Base-by-base conservation (phyloP, 2,113 vertebrate genomes). In the Clupea harengus region DNA sequence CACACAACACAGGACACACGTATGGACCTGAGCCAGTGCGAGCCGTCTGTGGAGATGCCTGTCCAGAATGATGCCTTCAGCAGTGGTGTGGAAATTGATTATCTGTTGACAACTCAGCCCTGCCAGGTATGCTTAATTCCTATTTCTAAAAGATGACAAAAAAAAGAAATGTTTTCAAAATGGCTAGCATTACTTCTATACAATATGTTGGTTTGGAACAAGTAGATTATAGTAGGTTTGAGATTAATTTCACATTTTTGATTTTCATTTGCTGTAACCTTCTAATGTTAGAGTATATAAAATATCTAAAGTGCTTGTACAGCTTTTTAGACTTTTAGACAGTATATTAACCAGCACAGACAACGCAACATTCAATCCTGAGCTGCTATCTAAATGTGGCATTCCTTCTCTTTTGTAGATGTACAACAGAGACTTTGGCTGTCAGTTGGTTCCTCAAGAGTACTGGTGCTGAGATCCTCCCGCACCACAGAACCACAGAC, bases 51-150 rank as follows among this genome's bases (percentile, higher is more conserved):
- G n/a, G n/a, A 83, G 3, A 90, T 90, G 22, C 87, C 85, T 57
- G 85, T 87, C 54, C 89, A 87, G 45, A 88, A 88, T 81, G 91
- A 94, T 80, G 75, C 88, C 57, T 84, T 83, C 84, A 75, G 50
- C 67, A 44, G 84, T 28, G 64, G 64, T 6, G 11, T 72, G 17
- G 90, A 89, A 87, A n/a, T 89, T 64, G 90, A 92, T 0, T 6
- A 64, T 3, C 83, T 89, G 67, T 84, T 92, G 82, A 75, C 85
- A 22, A 82, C 93, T 67, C 92, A 87, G 50, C 82, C 92, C 52
- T 93, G 89, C 82, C 94, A 95, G 93, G 95, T 95, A 90, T 50
- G 92, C 13, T 72, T 3, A 72, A 72, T 8, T 72, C 64, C 28
- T 72, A 5, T 72, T 32, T 28, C n/a, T 32, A 25, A 72, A 32